phyloP scores from a whole-genome alignment of 2,888 invertebrate species.

The Prosapia bicincta region DNA sequence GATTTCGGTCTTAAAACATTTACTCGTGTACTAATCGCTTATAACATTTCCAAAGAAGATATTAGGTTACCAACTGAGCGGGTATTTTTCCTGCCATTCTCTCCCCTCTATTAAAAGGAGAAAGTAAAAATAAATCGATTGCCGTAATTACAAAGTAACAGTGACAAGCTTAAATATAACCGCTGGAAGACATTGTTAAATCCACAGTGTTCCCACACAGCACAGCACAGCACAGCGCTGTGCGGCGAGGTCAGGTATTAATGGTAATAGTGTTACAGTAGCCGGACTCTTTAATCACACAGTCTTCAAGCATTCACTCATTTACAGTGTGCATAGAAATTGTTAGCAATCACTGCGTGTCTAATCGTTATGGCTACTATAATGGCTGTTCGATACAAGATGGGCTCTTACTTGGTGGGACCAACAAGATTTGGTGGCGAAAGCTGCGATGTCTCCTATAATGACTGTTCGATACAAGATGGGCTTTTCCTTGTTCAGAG shows the following conservation, averaged over 20 bases:
- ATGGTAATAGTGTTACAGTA: slow-evolving; percentile 2
- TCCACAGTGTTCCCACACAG: neutral
- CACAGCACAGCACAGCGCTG: neutral
- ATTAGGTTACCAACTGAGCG: no score
- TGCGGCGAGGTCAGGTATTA: neutral
- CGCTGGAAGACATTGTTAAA: neutral
- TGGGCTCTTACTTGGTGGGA: no score
- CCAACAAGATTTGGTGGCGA: no score
- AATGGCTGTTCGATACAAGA: neutral
- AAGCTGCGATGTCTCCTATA: neutral
- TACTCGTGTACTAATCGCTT: no score
- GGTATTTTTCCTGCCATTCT: no score
- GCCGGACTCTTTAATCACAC: neutral
- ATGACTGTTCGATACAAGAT: neutral
- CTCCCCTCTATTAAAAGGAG: no score
- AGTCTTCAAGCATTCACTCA: neutral
- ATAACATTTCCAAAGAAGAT: no score
- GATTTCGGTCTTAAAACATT: no score
- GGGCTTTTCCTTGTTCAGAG: no score
- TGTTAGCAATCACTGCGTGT: neutral
- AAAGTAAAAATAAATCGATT: no score
- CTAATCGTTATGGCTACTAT: neutral
- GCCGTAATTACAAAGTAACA: neutral
- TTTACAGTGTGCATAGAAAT: slow-evolving; percentile 1
- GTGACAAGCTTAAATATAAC: neutral